Conservation (phyloP, 35 echinoderm and acorn worm genomes). For the Eucidaris tribuloides region DNA sequence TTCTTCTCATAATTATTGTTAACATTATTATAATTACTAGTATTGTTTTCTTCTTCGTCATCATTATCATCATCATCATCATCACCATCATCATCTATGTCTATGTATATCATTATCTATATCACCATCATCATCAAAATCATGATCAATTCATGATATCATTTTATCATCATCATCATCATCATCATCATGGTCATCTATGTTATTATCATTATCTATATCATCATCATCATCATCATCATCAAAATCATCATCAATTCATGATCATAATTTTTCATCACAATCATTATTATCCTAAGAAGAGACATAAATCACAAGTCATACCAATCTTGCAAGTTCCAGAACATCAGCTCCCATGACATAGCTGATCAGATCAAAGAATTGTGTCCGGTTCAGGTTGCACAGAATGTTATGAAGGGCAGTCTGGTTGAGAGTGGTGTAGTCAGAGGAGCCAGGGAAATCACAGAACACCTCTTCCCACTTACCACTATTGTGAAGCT, state of each 20-base stretch:
- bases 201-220: too few species aligned
- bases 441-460: background rate
- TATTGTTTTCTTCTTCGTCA: background rate
- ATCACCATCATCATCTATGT: background rate
- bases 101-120: background rate
- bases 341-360: constrained; percentile 24
- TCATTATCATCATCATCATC: background rate
- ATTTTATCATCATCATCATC: background rate
- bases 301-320: too few species aligned
- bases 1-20: too few species aligned
- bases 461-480: constrained; percentile 23
- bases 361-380: constrained; percentile 16
- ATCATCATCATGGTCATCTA: too few species aligned
- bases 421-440: background rate
- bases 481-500: background rate
- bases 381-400: constrained; percentile 17
- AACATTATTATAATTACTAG: too few species aligned
- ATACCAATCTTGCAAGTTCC: background rate
- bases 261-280: too few species aligned
- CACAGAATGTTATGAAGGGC: background rate
- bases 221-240: background rate
- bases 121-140: background rate
- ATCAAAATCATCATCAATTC: too few species aligned
- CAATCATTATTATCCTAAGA: too few species aligned
- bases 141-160: background rate